Base-by-base conservation (phyloP, 2,797 vertebrate species). In the Neopelma chrysocephalum region DNA sequence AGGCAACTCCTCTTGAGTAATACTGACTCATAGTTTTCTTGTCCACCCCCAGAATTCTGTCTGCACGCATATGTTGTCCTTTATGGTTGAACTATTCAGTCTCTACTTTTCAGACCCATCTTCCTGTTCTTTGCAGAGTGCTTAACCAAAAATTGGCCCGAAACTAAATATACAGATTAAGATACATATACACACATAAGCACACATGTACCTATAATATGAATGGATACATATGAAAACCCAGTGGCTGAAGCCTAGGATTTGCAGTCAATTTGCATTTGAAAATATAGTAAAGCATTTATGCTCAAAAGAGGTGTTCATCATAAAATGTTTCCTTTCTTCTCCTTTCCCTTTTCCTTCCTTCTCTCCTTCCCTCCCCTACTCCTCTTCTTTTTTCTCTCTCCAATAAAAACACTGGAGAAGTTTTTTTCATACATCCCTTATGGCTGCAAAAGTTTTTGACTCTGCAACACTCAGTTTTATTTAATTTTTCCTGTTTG, bases 1-100 rank as follows among this genome's bases (percentile, higher is more conserved):
- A 93, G 69, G 47, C 68, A 87, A 38, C 53, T 71, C 60, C 15
- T 95, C 89, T 94, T 87, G 71, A 89, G 75, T 60, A 96, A 91
- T 75, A 75, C 64, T 94, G 83, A 94, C 60, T 94, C 90, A 92
- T 51, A 38, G 3, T 50, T 76, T 62, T 89, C 64, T 71, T 89
- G 72, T 58, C 87, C 82, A 81, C 82, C 61, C 78, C 87, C 89
- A 71, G 71, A 64, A 82, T 90, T 90, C 64, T 6, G 6, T 86
- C 90, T 94, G 81, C 79, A 62, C 19, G 5, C 32, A 42, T 54
- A n/a, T 72, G 53, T 38, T 73, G 78, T 54, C 31, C 79, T 75
- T 88, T 71, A 34, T 75, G 53, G 36, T 68, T 93, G n/a, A 89
- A 36, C 22, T 51, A 34, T 12, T 65, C 36, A 3, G 19, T 60